These are phyloP conservation scores for Porites cylindrica DNA, from an alignment of 92 coral and sea anemone species.

Conservation along the genomic window DNA sequence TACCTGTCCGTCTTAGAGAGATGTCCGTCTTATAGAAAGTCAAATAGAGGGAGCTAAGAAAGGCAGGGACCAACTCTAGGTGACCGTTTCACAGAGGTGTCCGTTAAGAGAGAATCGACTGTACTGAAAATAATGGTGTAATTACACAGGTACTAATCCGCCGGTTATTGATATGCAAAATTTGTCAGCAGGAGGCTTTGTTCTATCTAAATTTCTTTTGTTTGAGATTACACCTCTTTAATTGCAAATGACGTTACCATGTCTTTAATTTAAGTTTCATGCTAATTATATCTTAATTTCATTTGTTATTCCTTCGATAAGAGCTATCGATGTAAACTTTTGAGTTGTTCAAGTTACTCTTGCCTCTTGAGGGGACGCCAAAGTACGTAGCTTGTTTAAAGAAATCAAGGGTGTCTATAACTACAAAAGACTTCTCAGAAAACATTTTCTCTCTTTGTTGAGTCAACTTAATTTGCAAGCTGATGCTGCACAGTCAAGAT, in stretches of 20 bases:
- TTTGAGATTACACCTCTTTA: not conserved
- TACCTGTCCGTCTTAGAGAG: no score
- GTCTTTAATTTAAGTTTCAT: not conserved
- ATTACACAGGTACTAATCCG: not conserved
- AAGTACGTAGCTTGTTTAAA: no score
- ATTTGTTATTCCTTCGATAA: not conserved
- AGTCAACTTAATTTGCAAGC: not conserved
- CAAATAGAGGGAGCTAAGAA: no score
- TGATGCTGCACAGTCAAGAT: conserved; percentile 36
- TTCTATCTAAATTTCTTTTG: not conserved
- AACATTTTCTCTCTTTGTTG: not conserved
- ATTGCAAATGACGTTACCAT: no score
- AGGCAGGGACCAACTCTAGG: no score
- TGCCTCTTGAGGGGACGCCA: no score
- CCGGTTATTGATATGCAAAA: not conserved
- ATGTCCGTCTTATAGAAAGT: no score
- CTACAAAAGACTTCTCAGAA: not conserved
- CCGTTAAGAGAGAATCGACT: no score
- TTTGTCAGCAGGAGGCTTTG: not conserved
- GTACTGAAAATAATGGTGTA: not conserved
- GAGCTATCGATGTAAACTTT: not conserved
- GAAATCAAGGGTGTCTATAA: no score
- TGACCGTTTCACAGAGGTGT: no score
- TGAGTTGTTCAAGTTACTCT: not conserved
- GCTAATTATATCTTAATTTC: not conserved